Evolutionary conservation across 2,113 vertebrate genomes (phyloP).

Genomic region (Brachionichthys hirsutus): DNA sequence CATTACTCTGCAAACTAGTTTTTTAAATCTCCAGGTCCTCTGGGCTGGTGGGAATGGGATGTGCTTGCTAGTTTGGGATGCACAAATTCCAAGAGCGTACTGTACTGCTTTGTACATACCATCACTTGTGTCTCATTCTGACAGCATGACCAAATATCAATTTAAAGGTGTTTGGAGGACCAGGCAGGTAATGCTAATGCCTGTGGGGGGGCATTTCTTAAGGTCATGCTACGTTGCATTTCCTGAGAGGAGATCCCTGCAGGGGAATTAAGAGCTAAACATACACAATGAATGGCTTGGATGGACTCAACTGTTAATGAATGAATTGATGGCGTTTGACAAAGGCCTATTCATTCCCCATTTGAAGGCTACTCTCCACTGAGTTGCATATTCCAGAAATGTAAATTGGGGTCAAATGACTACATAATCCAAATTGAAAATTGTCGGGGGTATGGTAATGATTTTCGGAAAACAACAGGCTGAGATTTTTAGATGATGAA

Average conservation of each 20-base stretch:
- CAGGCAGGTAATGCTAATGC: neutral
- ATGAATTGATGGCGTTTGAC: constrained; percentile 41
- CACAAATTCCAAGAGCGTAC: neutral
- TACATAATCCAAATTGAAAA: constrained; percentile 36
- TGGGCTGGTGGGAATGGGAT: no score
- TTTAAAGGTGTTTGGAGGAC: constrained; percentile 43
- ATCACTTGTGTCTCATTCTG: constrained; percentile 37
- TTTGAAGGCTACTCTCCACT: constrained; percentile 15
- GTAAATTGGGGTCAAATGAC: constrained; percentile 39
- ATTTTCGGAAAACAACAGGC: constrained; percentile 21
- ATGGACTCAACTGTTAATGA: neutral
- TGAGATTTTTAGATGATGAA: constrained; percentile 44
- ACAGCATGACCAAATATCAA: constrained; percentile 55
- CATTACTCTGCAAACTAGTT: constrained; percentile 12
- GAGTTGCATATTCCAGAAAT: constrained; percentile 19
- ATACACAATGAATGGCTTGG: constrained; percentile 23
- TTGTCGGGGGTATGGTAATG: constrained; percentile 34
- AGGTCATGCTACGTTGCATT: no score
- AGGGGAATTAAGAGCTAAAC: constrained; percentile 8
- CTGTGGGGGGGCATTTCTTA: no score
- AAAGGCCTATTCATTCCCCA: constrained; percentile 27
- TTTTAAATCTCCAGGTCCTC: neutral
- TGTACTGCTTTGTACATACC: neutral
- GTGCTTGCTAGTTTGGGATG: neutral
- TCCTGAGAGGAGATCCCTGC: neutral